Percentiles rank a stretch among this genome's conserved stretches.
Evolutionary conservation across 2,113 vertebrate genomes (phyloP).

Genomic region (Madoqua kirkii): DNA sequence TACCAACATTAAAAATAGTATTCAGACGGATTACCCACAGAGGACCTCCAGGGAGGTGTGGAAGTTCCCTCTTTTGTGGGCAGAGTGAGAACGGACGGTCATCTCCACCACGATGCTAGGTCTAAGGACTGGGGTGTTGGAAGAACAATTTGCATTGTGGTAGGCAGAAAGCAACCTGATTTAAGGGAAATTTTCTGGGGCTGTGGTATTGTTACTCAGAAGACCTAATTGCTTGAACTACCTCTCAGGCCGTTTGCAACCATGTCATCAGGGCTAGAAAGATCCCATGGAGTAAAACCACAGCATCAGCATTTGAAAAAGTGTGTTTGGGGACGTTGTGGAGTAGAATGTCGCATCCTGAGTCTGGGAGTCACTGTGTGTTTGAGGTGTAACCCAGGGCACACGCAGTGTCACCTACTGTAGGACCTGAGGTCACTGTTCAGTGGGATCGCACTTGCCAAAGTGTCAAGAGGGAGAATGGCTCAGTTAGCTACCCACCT

Average conservation of each 20-base stretch:
- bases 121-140: not conserved
- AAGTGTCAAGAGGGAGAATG: not conserved
- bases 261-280: not conserved
- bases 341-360: not conserved
- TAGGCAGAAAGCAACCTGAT: not conserved
- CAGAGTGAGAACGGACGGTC: fast-evolving
- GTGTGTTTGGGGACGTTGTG: not conserved
- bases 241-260: not conserved
- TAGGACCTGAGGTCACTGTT: not conserved
- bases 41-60: not conserved
- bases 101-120: not conserved
- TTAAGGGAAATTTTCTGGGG: not conserved
- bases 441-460: not conserved
- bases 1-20: not conserved
- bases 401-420: not conserved
- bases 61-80: too few relatives aligned
- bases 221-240: not conserved
- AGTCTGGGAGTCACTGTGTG: not conserved
- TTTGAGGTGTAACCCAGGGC: not conserved
- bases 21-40: not conserved
- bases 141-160: not conserved
- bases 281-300: not conserved
- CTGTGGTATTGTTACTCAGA: not conserved
- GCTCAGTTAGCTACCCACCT: not conserved
- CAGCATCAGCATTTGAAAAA: not conserved